Evolutionary conservation across 2,797 vertebrate genomes (phyloP), one percentile per base, ranked within the genome.

Genomic region (Poecilia velifera): DNA sequence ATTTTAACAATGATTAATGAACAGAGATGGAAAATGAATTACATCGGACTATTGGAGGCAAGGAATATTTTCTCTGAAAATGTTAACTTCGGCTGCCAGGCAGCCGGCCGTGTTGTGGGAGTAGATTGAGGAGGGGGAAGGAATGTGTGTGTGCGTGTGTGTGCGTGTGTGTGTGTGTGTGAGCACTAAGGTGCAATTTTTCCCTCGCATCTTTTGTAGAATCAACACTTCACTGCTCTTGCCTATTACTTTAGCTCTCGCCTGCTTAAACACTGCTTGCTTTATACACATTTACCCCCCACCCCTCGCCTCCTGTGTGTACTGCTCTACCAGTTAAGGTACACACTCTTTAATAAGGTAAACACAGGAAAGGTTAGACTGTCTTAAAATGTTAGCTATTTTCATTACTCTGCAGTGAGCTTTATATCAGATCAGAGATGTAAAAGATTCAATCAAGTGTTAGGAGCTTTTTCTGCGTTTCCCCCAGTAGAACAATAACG

Each of bases 1-100:
- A 99, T 99, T 99, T 99, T 99, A 99, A 99, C 98, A 99, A 99
- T 99, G 98, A 99, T 99, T 99, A 99, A 99, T 99, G 98, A 99
- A 99, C 98, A 99, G 98, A 99, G 98, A 99, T 99, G 98, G 98
- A 99, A 99, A 99, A 99, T 98, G 98, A 99, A 99, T 99, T 99
- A 98, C 97, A 97, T 98, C 96, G 97, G 98, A 98, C 97, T 97
- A 97, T 99, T 95, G 96, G 96, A 98, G 97, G 97, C 97, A 97
- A 97, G 96, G 97, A 98, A 98, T 98, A 97, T 98, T 98, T 98
- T 98, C 95, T 97, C 96, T 96, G 97, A 98, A 98, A 98, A 98
- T 98, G 98, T 98, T 98, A 95, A 98, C 97, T 97, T 98, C 97
- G 94, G 97, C 97, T 99, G 97, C 97, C 96, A 95, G 96, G 96